Percentiles rank a stretch among this genome's conserved stretches.
These are phyloP conservation scores for Campopleginae sp. DNA, from an alignment of 2,888 invertebrate species.

Conservation along the genomic window DNA sequence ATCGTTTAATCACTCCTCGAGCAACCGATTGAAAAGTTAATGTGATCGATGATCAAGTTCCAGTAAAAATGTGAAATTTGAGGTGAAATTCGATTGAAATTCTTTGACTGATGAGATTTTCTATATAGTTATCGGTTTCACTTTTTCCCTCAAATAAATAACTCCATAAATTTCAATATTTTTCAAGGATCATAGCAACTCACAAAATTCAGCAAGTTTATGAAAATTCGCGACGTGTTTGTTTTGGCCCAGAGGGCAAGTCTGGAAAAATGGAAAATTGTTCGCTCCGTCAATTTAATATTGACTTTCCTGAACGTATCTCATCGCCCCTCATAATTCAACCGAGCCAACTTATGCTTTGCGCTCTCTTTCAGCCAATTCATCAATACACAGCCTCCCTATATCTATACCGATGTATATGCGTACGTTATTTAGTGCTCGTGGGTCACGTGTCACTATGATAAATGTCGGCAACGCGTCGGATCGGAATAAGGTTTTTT, in stretches of 20 bases:
- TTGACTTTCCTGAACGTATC: conserved; percentile 2
- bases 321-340: conserved; percentile 42
- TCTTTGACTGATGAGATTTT: neutral
- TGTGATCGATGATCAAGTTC: neutral
- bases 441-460: conserved; percentile 42
- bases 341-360: conserved; percentile 28
- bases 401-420: conserved; percentile 18
- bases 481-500: conserved; percentile 43
- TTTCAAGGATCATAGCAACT: neutral
- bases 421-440: conserved; percentile 35
- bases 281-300: conserved; percentile 3
- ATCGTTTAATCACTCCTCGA: no score
- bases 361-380: conserved; percentile 51
- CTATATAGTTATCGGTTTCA: neutral
- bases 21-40: neutral
- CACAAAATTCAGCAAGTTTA: neutral
- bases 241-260: neutral
- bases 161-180: neutral
- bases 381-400: conserved; percentile 38
- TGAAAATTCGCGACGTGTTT: neutral
- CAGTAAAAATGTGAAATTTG: neutral
- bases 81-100: neutral
- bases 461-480: conserved; percentile 42
- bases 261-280: conserved; percentile 19
- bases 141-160: neutral